Evolutionary conservation across 64 coral and sea anemone genomes (phyloP).

Genomic region (Stichodactyla mertensii): DNA sequence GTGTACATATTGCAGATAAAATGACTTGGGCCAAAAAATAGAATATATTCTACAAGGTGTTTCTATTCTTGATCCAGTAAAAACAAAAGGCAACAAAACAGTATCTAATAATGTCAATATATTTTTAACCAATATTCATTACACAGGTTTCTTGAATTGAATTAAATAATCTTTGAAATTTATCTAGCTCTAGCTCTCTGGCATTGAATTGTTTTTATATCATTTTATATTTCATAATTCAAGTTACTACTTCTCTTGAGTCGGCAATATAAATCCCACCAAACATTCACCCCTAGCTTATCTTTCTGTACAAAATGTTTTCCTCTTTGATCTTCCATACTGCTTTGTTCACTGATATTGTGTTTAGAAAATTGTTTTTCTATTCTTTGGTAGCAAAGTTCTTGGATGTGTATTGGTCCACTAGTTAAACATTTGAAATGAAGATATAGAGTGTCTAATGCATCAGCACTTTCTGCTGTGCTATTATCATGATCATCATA

Average conservation of each 20-base stretch:
- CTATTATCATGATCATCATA: neutral
- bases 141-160: too few relatives aligned
- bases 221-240: neutral
- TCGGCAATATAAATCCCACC: slow-evolving; percentile 1
- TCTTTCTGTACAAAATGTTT: neutral
- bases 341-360: neutral
- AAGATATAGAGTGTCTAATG: neutral
- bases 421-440: neutral
- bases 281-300: neutral
- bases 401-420: slow-evolving; percentile 5
- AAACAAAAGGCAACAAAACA: too few relatives aligned
- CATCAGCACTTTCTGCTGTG: neutral
- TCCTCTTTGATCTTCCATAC: neutral
- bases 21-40: too few relatives aligned
- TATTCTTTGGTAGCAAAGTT: neutral
- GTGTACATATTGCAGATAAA: too few relatives aligned
- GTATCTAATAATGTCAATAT: too few relatives aligned
- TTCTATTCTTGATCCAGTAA: too few relatives aligned
- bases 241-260: neutral
- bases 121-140: too few relatives aligned
- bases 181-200: too few relatives aligned
- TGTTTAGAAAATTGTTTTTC: neutral
- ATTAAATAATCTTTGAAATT: too few relatives aligned
- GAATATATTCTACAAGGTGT: too few relatives aligned
- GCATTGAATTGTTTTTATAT: too few relatives aligned